phyloP scores from a whole-genome alignment of 2,888 invertebrate species.

The Drosophila melanosoma region DNA sequence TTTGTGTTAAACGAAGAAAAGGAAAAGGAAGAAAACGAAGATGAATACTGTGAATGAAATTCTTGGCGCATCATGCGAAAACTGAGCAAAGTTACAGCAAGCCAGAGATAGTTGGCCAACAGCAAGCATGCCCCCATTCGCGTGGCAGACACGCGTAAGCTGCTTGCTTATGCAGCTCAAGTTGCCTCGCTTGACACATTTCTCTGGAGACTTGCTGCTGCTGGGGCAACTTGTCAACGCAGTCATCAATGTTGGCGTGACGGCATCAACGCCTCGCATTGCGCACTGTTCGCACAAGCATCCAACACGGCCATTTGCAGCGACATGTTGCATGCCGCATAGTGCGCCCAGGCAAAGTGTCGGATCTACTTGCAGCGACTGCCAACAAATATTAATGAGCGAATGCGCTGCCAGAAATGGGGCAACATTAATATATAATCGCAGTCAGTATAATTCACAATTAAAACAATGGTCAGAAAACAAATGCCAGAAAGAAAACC shows the following conservation, averaged over 20 bases:
- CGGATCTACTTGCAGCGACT: constrained; percentile 40
- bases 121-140: constrained; percentile 5
- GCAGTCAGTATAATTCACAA: background rate
- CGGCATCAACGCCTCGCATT: constrained; percentile 62
- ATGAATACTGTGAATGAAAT: constrained; percentile 18
- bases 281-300: constrained; percentile 62
- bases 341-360: constrained; percentile 41
- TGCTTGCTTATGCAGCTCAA: constrained; percentile 78
- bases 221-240: constrained; percentile 72
- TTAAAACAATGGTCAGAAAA: background rate
- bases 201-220: constrained; percentile 61
- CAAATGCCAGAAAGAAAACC: background rate
- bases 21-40: background rate
- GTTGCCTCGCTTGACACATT: constrained; percentile 76
- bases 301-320: constrained; percentile 1
- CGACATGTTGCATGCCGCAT: constrained; percentile 57
- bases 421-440: background rate
- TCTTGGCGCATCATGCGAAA: constrained; percentile 33
- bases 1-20: background rate
- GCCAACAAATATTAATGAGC: constrained; percentile 82
- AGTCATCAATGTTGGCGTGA: constrained; percentile 76
- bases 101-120: constrained; percentile 27
- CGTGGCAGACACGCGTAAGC: constrained; percentile 51
- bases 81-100: constrained; percentile 38
- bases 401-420: constrained; percentile 41